Conservation (phyloP, 2,113 vertebrate genomes). For the Barnardius zonarius region DNA sequence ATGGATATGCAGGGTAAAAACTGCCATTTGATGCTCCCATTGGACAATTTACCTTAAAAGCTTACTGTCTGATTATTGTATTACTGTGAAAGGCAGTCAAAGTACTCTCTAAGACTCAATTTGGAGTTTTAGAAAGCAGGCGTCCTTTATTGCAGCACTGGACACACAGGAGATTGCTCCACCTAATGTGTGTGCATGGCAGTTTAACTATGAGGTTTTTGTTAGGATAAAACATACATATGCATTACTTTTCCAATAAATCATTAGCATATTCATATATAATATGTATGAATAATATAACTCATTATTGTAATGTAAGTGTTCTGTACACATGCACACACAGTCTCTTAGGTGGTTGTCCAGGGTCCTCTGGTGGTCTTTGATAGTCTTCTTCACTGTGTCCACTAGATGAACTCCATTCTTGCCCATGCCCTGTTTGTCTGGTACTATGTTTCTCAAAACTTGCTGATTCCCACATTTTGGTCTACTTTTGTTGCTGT, state of each 20-base stretch:
- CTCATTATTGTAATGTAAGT: background rate
- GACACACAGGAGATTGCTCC: background rate
- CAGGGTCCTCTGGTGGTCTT: background rate
- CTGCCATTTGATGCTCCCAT: background rate
- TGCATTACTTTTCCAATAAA: background rate
- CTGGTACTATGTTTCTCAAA: background rate
- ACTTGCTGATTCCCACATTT: background rate
- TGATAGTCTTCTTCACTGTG: background rate
- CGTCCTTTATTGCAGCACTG: background rate
- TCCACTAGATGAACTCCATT: background rate
- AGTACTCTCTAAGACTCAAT: background rate
- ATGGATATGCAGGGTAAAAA: background rate
- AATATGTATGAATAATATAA: background rate
- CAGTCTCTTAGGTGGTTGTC: background rate
- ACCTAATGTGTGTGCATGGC: background rate
- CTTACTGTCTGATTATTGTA: background rate
- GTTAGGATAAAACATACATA: background rate
- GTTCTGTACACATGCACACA: background rate
- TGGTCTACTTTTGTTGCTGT: background rate
- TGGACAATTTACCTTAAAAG: background rate
- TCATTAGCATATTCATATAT: background rate
- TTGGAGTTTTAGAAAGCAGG: background rate
- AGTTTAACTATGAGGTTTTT: background rate
- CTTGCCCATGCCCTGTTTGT: background rate
- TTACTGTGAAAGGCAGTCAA: background rate